Evolutionary conservation across 1,140 invertebrate species (phyloP).

Genomic region (Capitella teleta): DNA sequence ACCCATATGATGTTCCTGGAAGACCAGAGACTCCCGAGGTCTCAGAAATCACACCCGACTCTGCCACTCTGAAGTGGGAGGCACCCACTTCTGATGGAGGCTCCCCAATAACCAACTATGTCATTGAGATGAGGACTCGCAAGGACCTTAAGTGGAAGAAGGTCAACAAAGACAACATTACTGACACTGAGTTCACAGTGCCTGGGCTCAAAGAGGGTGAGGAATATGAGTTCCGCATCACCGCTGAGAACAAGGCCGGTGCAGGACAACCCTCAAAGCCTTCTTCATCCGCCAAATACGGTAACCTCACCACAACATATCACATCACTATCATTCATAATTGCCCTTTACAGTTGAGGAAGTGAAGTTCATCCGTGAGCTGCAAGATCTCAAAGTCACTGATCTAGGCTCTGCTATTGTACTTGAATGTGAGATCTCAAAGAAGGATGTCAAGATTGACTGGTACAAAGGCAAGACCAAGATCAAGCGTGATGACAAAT

Average conservation of each 20-base stretch:
- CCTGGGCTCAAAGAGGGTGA: slow-evolving; percentile 81
- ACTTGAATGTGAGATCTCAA: slow-evolving; percentile 34
- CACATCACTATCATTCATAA: too few species aligned
- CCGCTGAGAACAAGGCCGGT: slow-evolving; percentile 84
- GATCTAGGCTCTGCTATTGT: slow-evolving; percentile 14
- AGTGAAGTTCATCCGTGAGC: slow-evolving; percentile 5
- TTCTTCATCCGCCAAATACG: slow-evolving; percentile 12
- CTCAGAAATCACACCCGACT: slow-evolving; percentile 87
- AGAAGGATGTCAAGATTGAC: slow-evolving; percentile 25
- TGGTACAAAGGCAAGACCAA: slow-evolving; percentile 65
- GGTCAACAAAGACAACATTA: slow-evolving; percentile 16
- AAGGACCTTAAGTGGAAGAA: slow-evolving; percentile 17
- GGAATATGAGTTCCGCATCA: slow-evolving; percentile 88
- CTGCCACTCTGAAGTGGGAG: slow-evolving; percentile 73
- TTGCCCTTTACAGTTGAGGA: slow-evolving; percentile 11
- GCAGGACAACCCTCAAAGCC: slow-evolving; percentile 60
- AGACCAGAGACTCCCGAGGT: slow-evolving; percentile 41
- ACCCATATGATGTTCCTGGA: slow-evolving; percentile 21
- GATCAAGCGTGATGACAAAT: slow-evolving; percentile 4
- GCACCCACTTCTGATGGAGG: slow-evolving; percentile 84
- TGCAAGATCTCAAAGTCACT: slow-evolving; percentile 9
- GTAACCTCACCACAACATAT: too few species aligned
- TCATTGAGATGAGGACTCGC: slow-evolving; percentile 58
- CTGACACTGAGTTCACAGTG: slow-evolving; percentile 64
- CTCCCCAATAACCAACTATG: slow-evolving; percentile 76